A percentile compares a stretch with the other conserved stretches of the same genome.
Evolutionary conservation across 2,888 invertebrate species (phyloP).

Genomic region (Cerastis leucographa): DNA sequence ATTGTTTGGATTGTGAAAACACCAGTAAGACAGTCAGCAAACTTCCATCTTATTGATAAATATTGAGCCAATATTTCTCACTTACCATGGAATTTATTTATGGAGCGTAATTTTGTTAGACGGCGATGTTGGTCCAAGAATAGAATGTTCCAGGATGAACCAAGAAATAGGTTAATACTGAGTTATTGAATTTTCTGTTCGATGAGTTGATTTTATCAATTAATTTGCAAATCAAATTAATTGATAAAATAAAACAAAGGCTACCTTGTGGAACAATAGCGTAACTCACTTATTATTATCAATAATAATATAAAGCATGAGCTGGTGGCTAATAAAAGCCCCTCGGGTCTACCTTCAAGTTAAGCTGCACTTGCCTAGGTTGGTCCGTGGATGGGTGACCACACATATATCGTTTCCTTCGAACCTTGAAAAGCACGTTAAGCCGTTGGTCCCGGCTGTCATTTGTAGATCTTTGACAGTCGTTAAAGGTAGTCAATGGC

Average conservation of each 20-base stretch:
- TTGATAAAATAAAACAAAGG: no score
- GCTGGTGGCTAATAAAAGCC: no score
- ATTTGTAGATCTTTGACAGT: no score
- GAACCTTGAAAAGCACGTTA: no score
- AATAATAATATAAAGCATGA: no score
- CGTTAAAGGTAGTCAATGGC: no score
- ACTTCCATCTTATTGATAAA: constrained; percentile 18
- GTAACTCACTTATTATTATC: not conserved
- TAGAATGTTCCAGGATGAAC: constrained; percentile 24
- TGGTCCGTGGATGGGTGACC: no score
- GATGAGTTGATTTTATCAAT: not conserved
- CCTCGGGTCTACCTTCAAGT: no score
- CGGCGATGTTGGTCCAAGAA: constrained; percentile 3
- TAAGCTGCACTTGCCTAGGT: no score
- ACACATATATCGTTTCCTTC: no score
- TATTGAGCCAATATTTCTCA: constrained; percentile 38
- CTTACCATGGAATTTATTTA: constrained; percentile 36
- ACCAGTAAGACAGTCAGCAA: constrained; percentile 5
- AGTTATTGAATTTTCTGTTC: constrained; percentile 17
- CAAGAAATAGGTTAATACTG: constrained; percentile 28
- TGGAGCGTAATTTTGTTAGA: constrained; percentile 37
- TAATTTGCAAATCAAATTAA: not conserved
- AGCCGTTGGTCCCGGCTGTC: no score
- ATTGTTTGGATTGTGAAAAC: constrained; percentile 6
- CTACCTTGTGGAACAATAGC: not conserved